phyloP scores from a whole-genome alignment of 2,113 vertebrate species.

The Microcebus ravelobensis region DNA sequence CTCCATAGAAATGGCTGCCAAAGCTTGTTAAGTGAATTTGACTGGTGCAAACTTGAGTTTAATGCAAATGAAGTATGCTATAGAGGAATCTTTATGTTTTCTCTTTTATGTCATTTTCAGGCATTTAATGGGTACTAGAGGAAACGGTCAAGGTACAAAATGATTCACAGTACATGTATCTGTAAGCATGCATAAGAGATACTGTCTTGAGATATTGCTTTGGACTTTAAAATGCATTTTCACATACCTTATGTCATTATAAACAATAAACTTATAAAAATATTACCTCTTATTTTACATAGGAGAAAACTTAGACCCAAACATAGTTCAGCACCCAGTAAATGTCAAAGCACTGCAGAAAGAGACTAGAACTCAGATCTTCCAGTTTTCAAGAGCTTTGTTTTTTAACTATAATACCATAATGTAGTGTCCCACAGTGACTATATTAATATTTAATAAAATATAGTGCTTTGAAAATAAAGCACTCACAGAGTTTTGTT shows the following conservation, averaged over 20 bases:
- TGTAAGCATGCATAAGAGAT: background rate
- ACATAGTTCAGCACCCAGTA: background rate
- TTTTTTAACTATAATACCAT: background rate
- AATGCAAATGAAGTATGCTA: background rate
- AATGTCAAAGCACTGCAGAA: background rate
- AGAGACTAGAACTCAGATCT: background rate
- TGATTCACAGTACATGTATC: background rate
- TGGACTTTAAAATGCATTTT: background rate
- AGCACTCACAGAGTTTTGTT: background rate
- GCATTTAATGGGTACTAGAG: background rate
- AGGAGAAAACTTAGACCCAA: background rate
- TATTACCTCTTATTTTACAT: background rate
- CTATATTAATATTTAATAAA: constrained; percentile 11
- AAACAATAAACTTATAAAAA: background rate
- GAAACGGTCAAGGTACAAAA: background rate
- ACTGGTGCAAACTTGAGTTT: background rate
- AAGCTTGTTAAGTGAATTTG: background rate
- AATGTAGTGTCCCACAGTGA: background rate
- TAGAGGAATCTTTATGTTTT: background rate
- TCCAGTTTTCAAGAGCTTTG: background rate
- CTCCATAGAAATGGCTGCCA: background rate
- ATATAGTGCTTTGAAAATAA: background rate
- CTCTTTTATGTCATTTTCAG: background rate
- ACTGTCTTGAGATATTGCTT: background rate
- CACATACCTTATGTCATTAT: background rate